A percentile compares a stretch with the other conserved stretches of the same genome.
Evolutionary conservation across 2,888 invertebrate species (phyloP).

Genomic region (Ganaspis brasiliensis): DNA sequence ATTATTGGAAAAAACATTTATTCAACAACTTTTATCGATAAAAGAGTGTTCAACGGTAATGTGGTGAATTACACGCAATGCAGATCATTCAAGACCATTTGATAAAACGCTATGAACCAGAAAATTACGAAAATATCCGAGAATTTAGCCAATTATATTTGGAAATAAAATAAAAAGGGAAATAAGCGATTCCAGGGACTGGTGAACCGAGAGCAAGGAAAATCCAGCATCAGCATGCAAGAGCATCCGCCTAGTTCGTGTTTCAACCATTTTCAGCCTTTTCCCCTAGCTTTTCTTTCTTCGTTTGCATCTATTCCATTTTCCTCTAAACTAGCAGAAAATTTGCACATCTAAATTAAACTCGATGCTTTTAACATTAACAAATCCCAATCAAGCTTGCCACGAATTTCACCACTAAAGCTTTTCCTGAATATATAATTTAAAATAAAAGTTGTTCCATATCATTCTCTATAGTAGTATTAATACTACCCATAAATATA

Average conservation of each 20-base stretch:
- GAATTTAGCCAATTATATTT: constrained; percentile 14
- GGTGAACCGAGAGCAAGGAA: constrained; percentile 65
- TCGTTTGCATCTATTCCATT: constrained; percentile 43
- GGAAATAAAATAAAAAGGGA: constrained; percentile 62
- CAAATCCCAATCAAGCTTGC: constrained; percentile 69
- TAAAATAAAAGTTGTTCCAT: not conserved
- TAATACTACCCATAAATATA: too few relatives aligned
- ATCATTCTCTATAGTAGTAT: too few relatives aligned
- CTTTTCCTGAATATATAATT: not conserved
- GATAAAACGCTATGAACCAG: not conserved
- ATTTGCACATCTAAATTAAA: constrained; percentile 64
- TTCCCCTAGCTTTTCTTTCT: constrained; percentile 46
- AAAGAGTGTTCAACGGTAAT: too few relatives aligned
- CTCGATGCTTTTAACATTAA: constrained; percentile 62
- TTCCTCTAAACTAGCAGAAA: constrained; percentile 48
- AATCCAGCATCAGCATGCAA: constrained; percentile 70
- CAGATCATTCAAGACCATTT: not conserved
- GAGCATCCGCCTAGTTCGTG: constrained; percentile 67
- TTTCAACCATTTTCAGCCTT: constrained; percentile 62
- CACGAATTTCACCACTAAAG: constrained; percentile 45
- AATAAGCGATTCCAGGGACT: constrained; percentile 66
- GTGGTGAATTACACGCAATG: too few relatives aligned
- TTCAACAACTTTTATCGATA: too few relatives aligned
- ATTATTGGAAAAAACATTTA: too few relatives aligned
- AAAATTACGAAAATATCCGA: constrained; percentile 1